Conservation (phyloP, 1,140 invertebrate genomes). For the Polypedilum vanderplanki region DNA sequence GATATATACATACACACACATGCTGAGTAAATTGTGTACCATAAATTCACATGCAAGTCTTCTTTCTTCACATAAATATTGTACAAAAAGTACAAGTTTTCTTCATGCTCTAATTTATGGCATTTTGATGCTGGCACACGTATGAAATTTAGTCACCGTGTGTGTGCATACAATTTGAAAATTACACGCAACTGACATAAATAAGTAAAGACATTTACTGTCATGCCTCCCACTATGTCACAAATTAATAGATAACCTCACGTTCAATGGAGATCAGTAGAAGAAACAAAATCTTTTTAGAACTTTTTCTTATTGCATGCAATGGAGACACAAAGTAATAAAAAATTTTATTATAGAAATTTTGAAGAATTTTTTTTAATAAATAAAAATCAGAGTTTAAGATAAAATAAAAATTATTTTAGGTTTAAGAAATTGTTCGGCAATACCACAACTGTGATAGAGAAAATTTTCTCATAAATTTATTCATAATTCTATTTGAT, state of each 20-base stretch:
- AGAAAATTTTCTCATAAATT: no score
- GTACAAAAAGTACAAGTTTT: background rate
- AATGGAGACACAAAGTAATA: no score
- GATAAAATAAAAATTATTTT: no score
- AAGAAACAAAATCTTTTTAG: no score
- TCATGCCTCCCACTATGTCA: background rate
- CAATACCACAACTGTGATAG: no score
- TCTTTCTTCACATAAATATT: background rate
- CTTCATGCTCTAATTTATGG: slow-evolving; percentile 20
- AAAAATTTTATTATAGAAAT: no score
- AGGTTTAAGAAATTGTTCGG: no score
- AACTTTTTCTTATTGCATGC: no score
- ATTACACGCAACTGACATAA: slow-evolving; percentile 22
- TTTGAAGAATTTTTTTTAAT: no score
- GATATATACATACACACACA: background rate
- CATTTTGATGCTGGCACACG: slow-evolving; percentile 19
- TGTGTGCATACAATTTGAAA: slow-evolving; percentile 18
- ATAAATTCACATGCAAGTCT: background rate
- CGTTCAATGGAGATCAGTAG: background rate
- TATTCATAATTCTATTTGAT: no score
- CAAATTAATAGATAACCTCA: slow-evolving; percentile 19
- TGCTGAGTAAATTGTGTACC: slow-evolving; percentile 5
- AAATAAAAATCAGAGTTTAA: no score
- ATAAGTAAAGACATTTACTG: background rate
- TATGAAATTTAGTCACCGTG: background rate